Evolutionary conservation across 2,113 vertebrate genomes (phyloP).

Genomic region (Odocoileus hemionus): DNA sequence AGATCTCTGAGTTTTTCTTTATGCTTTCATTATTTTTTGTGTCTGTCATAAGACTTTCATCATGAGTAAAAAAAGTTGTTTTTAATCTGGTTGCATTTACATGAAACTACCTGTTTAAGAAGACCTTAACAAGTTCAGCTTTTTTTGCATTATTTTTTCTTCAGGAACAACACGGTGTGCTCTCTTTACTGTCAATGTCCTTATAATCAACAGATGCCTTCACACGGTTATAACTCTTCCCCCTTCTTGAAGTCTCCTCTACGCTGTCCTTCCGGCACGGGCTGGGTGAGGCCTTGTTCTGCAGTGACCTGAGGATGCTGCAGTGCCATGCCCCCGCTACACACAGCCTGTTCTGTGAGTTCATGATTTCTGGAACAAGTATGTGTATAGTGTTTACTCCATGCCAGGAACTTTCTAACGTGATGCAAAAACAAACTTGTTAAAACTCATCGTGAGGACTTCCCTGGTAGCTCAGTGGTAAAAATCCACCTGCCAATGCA

Average conservation of each 20-base stretch:
- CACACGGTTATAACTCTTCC: background rate
- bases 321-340: background rate
- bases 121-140: background rate
- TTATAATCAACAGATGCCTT: background rate
- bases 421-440: background rate
- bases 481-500: background rate
- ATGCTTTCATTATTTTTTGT: background rate
- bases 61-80: background rate
- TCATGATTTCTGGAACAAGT: background rate
- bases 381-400: background rate
- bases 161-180: background rate
- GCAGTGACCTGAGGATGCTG: background rate
- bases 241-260: background rate
- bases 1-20: background rate
- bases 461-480: background rate
- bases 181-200: background rate
- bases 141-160: background rate
- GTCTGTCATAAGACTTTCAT: background rate
- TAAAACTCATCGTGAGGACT: background rate
- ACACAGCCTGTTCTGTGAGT: background rate
- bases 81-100: background rate
- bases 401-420: background rate
- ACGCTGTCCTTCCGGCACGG: background rate
- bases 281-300: background rate
- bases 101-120: background rate